Evolutionary conservation across 2,113 vertebrate genomes (phyloP).

Genomic region (Caretta caretta): DNA sequence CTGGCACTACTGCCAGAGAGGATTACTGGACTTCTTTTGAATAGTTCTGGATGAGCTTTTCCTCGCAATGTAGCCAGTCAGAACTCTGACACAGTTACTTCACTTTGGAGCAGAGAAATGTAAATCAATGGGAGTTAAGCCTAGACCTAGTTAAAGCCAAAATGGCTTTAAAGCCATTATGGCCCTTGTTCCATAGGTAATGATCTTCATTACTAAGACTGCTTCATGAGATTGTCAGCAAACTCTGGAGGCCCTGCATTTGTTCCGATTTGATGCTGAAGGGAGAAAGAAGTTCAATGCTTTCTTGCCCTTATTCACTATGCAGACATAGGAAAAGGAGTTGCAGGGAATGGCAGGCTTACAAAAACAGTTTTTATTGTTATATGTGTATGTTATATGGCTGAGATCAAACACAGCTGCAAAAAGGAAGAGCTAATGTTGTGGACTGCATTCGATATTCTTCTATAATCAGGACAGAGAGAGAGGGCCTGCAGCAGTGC

Average conservation of each 20-base stretch:
- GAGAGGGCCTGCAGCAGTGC: background rate
- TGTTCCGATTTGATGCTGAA: background rate
- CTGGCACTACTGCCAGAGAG: no score
- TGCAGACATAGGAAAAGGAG: fast-evolving
- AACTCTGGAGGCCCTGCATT: background rate
- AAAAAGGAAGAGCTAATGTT: background rate
- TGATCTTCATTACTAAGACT: background rate
- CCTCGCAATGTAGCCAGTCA: no score
- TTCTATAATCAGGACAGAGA: background rate
- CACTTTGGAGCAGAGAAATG: fast-evolving
- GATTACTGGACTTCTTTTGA: no score
- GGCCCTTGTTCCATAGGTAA: background rate
- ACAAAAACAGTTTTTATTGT: background rate
- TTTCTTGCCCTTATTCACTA: fast-evolving
- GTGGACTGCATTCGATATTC: background rate
- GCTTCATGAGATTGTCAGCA: background rate
- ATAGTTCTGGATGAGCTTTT: no score
- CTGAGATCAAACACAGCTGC: background rate
- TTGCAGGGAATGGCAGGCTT: background rate
- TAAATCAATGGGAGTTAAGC: fast-evolving
- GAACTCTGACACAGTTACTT: background rate
- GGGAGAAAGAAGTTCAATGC: fast-evolving
- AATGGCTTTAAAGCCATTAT: background rate
- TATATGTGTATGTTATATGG: background rate
- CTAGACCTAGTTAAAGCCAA: background rate